These are phyloP conservation scores for Parazoanthus darwini DNA, from an alignment of 92 coral and sea anemone genomes.

Conservation along the genomic window DNA sequence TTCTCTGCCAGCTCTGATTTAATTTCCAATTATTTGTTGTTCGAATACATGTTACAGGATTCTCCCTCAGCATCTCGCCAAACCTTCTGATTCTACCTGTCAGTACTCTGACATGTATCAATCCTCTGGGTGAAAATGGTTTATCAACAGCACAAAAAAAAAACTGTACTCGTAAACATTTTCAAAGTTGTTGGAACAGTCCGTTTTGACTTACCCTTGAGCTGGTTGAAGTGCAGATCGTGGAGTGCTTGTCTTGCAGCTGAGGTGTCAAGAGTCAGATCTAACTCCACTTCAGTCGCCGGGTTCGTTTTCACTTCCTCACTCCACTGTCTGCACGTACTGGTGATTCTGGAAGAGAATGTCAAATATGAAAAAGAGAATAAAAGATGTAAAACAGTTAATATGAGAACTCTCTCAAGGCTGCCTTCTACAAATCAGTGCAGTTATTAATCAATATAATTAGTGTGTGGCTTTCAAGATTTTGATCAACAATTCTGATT, in stretches of 20 bases:
- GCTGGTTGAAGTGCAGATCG: conserved; percentile 87
- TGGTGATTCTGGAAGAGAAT: conserved; percentile 58
- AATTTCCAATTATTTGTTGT: too few relatives aligned
- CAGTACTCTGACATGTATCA: background rate
- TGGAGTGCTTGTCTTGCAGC: conserved; percentile 76
- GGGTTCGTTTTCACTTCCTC: conserved; percentile 62
- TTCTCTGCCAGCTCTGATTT: too few relatives aligned
- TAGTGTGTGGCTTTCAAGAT: too few relatives aligned
- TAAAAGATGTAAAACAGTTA: background rate
- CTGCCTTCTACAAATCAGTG: too few relatives aligned
- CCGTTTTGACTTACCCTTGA: conserved; percentile 67
- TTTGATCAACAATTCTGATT: too few relatives aligned
- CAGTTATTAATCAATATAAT: too few relatives aligned
- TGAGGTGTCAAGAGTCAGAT: conserved; percentile 87
- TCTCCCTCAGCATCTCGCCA: too few relatives aligned
- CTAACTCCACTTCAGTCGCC: conserved; percentile 69
- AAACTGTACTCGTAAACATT: background rate
- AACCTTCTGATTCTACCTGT: too few relatives aligned
- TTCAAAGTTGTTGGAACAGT: background rate
- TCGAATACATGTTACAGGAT: too few relatives aligned
- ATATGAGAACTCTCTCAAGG: background rate
- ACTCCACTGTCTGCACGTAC: conserved; percentile 70
- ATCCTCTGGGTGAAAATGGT: background rate
- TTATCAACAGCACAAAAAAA: too few relatives aligned
- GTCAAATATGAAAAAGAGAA: background rate